Percentiles rank a stretch among this genome's conserved stretches.
Evolutionary conservation across 2,888 invertebrate species (phyloP).

Genomic region (Cephalotes varians): DNA sequence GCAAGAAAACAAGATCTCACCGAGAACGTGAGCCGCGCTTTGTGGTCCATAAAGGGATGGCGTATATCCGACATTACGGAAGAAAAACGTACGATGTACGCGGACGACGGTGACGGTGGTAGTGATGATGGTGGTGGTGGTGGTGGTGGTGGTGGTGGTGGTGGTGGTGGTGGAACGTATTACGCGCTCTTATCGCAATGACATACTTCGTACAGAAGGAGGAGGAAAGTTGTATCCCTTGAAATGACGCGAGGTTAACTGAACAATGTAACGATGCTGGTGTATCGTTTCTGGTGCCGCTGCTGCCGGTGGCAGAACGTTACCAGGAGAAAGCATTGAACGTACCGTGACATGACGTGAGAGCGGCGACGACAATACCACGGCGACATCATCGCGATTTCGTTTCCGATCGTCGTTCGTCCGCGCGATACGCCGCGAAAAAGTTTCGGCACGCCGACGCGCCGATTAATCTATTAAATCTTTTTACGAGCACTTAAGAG

Average conservation of each 20-base stretch:
- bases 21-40: conserved; percentile 47
- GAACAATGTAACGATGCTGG: conserved; percentile 67
- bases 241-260: conserved; percentile 68
- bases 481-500: neutral
- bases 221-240: conserved; percentile 67
- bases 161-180: conserved; percentile 40
- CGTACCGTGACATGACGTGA: conserved; percentile 48
- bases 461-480: conserved; percentile 20
- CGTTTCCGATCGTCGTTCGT: conserved; percentile 4
- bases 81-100: conserved; percentile 55
- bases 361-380: neutral
- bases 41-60: conserved; percentile 57
- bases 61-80: conserved; percentile 48
- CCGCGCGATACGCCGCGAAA: neutral
- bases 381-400: conserved; percentile 25
- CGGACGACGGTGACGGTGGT: conserved; percentile 6
- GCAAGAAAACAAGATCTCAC: conserved; percentile 59
- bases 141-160: neutral
- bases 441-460: neutral
- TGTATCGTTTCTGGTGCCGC: conserved; percentile 52
- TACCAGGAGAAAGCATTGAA: conserved; percentile 57
- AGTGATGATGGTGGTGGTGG: no score
- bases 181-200: conserved; percentile 67
- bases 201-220: conserved; percentile 45
- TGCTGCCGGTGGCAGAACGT: conserved; percentile 51